A percentile compares a stretch with the other conserved stretches of the same genome.
These are phyloP conservation scores for Aplysia californica DNA, from an alignment of 1,140 invertebrate genomes.

Conservation along the genomic window DNA sequence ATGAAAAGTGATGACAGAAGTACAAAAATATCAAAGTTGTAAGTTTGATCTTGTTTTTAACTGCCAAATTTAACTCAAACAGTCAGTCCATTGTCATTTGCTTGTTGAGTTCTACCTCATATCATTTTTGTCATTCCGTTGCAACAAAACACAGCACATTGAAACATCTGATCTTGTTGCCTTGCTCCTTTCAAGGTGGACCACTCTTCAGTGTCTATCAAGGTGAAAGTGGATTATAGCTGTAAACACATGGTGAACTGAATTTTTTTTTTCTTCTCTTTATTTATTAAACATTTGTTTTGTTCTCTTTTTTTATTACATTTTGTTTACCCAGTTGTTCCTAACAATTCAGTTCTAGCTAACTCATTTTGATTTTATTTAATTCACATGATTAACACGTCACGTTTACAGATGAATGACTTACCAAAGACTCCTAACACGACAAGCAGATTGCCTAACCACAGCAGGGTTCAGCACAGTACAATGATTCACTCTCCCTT, in stretches of 20 bases:
- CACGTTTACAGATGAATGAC: conserved; percentile 56
- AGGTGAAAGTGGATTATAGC: conserved; percentile 4
- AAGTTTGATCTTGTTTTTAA: too few species aligned
- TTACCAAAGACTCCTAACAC: conserved; percentile 46
- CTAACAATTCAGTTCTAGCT: too few species aligned
- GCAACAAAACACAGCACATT: too few species aligned
- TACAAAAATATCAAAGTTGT: too few species aligned
- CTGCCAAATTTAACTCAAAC: too few species aligned
- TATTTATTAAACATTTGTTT: not conserved
- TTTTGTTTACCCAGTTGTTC: too few species aligned
- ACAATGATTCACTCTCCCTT: conserved; percentile 50
- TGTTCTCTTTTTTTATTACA: not conserved
- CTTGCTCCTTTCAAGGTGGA: too few species aligned
- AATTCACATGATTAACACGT: too few species aligned
- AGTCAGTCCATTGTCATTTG: not conserved
- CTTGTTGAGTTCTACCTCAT: not conserved
- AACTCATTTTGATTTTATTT: too few species aligned
- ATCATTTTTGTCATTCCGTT: not conserved
- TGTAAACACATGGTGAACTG: not conserved
- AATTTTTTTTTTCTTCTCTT: not conserved
- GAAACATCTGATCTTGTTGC: too few species aligned
- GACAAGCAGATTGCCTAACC: conserved; percentile 21
- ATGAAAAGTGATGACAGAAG: too few species aligned
- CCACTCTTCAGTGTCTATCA: too few species aligned
- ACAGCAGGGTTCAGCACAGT: conserved; percentile 43